Evolutionary conservation across 2,888 invertebrate genomes (phyloP), one percentile per base, ranked within the genome.

Genomic region (Eupithecia pulchellata): DNA sequence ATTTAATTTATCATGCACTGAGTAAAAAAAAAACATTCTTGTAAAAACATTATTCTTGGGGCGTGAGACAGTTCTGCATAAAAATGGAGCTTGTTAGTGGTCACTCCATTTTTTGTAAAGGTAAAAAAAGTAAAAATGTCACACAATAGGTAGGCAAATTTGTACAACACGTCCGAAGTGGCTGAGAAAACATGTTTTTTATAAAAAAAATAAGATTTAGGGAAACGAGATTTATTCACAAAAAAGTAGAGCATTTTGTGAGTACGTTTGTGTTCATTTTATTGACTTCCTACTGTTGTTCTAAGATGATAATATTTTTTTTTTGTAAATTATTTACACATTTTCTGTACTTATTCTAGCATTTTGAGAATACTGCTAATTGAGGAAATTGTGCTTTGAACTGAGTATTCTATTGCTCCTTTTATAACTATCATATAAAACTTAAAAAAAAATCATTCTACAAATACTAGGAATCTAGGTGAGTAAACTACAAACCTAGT

Each of bases 11-110:
- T n/a, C n/a, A n/a, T n/a, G n/a, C n/a, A n/a, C n/a, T n/a, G n/a
- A n/a, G n/a, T n/a, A n/a, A n/a, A n/a, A n/a, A n/a, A n/a, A n/a
- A n/a, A n/a, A n/a, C n/a, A n/a, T n/a, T n/a, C n/a, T n/a, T n/a
- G n/a, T n/a, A n/a, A n/a, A n/a, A n/a, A n/a, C n/a, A n/a, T n/a
- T n/a, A 79, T 80, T 78, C 74, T 66, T 64, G 20, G 81, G 89
- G 87, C 86, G 87, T 89, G 88, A 85, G 84, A 87, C 52, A 62
- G 29, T 68, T 75, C 72, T 80, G 78, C 67, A 80, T 81, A 73
- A 77, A 74, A 80, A 79, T 80, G 80, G 77, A 75, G 80, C 89
- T 88, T 84, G 89, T 90, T 91, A 89, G 88, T 81, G 89, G 89
- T 87, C 89, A 89, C 76, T 83, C 69, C 64, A 74, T 78, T 80